phyloP scores from a whole-genome alignment of 2,797 vertebrate genomes.

The Alca torda region DNA sequence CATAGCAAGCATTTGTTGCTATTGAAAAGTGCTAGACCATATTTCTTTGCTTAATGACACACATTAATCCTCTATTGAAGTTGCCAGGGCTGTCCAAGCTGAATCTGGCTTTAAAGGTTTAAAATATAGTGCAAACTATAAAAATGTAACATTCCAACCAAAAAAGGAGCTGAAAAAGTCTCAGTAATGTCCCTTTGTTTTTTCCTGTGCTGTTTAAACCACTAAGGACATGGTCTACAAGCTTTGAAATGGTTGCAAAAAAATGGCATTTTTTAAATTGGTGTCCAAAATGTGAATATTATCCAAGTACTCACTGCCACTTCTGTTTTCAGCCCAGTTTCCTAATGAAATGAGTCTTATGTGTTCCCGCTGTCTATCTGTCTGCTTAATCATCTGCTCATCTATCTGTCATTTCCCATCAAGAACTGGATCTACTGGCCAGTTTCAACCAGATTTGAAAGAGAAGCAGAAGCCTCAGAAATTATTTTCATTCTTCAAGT shows the following conservation, averaged over 20 bases:
- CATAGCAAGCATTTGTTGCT: slow-evolving; percentile 36
- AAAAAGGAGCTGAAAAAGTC: neutral
- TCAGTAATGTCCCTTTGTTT: neutral
- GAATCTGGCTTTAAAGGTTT: neutral
- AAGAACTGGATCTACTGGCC: neutral
- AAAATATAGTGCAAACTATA: neutral
- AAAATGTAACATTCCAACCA: neutral
- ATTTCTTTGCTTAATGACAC: slow-evolving; percentile 48
- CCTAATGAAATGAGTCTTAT: slow-evolving; percentile 22
- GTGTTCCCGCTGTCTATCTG: slow-evolving; percentile 8
- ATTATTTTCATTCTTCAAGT: neutral
- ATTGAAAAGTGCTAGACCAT: slow-evolving; percentile 30
- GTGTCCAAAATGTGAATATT: neutral
- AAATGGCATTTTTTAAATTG: neutral
- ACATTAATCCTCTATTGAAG: slow-evolving; percentile 39
- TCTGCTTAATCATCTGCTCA: slow-evolving; percentile 32
- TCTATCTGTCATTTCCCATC: slow-evolving; percentile 18
- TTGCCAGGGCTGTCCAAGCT: neutral
- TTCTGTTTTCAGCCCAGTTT: slow-evolving; percentile 25
- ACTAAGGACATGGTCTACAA: neutral
- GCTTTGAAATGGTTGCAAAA: neutral
- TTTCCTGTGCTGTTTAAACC: neutral
- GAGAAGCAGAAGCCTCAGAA: neutral
- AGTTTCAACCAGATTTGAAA: neutral
- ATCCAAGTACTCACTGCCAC: neutral